phyloP scores from a whole-genome alignment of 2,113 vertebrate genomes.

The Dunckerocampus dactyliophorus region DNA sequence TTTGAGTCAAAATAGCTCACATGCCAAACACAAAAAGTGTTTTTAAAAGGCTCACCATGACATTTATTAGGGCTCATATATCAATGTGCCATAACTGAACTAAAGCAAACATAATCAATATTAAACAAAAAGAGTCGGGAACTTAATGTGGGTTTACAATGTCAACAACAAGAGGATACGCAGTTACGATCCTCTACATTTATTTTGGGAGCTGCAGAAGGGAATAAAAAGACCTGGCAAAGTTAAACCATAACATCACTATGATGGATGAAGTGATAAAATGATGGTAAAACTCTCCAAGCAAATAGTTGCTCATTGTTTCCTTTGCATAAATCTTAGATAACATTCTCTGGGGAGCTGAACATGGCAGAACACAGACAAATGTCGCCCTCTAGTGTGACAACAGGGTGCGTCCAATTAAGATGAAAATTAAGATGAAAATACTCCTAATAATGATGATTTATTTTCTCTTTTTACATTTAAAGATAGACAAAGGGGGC shows the following conservation, averaged over 20 bases:
- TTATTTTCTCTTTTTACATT: not conserved
- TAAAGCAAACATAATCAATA: not conserved
- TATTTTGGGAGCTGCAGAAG: not conserved
- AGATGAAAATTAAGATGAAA: too few species aligned
- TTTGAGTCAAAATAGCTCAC: too few species aligned
- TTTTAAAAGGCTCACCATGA: constrained; percentile 13
- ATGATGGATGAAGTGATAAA: not conserved
- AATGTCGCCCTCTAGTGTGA: constrained; percentile 61
- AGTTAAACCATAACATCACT: not conserved
- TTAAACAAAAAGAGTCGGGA: not conserved
- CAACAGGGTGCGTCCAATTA: not conserved
- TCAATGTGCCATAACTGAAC: not conserved
- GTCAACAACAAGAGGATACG: not conserved
- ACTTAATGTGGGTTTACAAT: not conserved
- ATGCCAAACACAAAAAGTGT: not conserved
- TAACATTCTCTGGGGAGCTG: too few species aligned
- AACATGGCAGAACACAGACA: not conserved
- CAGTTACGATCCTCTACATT: not conserved
- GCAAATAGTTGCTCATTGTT: not conserved
- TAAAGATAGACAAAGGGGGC: constrained; percentile 39
- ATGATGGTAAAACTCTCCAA: not conserved
- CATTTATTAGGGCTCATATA: not conserved
- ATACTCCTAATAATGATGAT: too few species aligned
- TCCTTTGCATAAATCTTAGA: not conserved
- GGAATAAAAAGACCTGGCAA: not conserved